These are phyloP conservation scores for Drosophila niveifrons DNA, from an alignment of 2,888 invertebrate species.

Conservation along the genomic window DNA sequence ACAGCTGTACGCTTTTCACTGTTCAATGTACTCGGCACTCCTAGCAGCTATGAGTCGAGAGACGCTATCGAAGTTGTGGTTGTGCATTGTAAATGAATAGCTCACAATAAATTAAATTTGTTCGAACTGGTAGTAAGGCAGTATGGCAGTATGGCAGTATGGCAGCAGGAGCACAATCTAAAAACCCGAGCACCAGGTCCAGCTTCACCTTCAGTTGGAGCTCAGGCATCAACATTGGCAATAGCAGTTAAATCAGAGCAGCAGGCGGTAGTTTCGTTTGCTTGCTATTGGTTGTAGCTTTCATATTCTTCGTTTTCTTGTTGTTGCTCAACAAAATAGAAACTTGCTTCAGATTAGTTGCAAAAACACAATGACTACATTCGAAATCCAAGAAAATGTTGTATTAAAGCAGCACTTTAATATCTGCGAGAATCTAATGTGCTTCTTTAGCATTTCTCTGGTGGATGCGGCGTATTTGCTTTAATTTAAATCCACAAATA, in stretches of 20 bases:
- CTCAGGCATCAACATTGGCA: background rate
- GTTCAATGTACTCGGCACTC: background rate
- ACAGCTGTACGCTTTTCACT: constrained; percentile 25
- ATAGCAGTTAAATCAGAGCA: constrained; percentile 16
- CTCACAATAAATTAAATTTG: constrained; percentile 71
- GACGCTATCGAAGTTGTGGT: constrained; percentile 22
- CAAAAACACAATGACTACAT: constrained; percentile 41
- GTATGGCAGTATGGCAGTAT: constrained; percentile 10
- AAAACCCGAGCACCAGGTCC: background rate
- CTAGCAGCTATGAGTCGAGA: background rate
- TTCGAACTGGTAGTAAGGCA: constrained; percentile 42
- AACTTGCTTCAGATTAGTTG: constrained; percentile 42
- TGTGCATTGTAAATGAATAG: constrained; percentile 59
- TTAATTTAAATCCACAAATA: constrained; percentile 11
- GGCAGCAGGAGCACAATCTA: constrained; percentile 8
- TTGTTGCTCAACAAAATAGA: constrained; percentile 32
- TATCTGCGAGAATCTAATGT: background rate
- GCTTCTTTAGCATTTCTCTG: background rate
- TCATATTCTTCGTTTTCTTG: constrained; percentile 18
- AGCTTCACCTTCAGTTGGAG: background rate
- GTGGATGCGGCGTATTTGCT: background rate
- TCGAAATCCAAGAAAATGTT: constrained; percentile 2
- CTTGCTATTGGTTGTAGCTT: constrained; percentile 24
- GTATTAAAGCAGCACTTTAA: constrained; percentile 8
- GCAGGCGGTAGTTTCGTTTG: constrained; percentile 25